Evolutionary conservation across 2,113 vertebrate genomes (phyloP), one percentile per base, ranked within the genome.

Genomic region (Herpetotheres cachinnans): DNA sequence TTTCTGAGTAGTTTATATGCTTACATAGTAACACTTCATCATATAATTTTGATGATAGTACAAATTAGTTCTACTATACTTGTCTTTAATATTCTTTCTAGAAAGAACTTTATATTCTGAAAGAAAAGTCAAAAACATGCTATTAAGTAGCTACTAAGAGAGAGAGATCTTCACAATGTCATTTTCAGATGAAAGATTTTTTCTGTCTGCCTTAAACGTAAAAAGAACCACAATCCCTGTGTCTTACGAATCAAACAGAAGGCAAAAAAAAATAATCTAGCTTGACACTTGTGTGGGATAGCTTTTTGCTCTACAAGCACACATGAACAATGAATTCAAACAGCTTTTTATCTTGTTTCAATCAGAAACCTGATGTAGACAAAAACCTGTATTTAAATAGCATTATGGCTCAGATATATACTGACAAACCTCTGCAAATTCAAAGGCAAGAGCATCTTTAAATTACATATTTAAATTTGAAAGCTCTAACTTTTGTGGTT

Each of bases 331-430:
- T 92, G 40, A 96, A 93, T 90, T 80, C 30, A 88, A 94, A 76
- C 14, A 61, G 58, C 24, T 89, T 97, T 96, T 93, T 82, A 88
- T 92, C 81, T 91, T 88, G 24, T 86, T 96, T 93, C 59, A 82
- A 46, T 97, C 73, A 93, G 59, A 93, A 92, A 88, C 56, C 63
- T 73, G 82, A 76, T 46, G 65, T 89, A 87, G 89, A 82, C 54
- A 95, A 94, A 96, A 56, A 1, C 36, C 26, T 93, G 16, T 26
- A 84, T 90, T 93, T 93, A 94, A 90, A 89, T 73, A 88, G 11
- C 22, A 52, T 89, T 89, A 55, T 47, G 70, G 85, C 30, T 97
- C 38, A 90, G 61, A 87, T 66, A 55, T 46, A 84, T 66, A 56
- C 49, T 87, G 72, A 70, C 38, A 89, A 95, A 93, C 2, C 38